A percentile compares a stretch with the other conserved stretches of the same genome.
phyloP scores from a whole-genome alignment of 2,797 vertebrate genomes.

The Gallinago stenura region DNA sequence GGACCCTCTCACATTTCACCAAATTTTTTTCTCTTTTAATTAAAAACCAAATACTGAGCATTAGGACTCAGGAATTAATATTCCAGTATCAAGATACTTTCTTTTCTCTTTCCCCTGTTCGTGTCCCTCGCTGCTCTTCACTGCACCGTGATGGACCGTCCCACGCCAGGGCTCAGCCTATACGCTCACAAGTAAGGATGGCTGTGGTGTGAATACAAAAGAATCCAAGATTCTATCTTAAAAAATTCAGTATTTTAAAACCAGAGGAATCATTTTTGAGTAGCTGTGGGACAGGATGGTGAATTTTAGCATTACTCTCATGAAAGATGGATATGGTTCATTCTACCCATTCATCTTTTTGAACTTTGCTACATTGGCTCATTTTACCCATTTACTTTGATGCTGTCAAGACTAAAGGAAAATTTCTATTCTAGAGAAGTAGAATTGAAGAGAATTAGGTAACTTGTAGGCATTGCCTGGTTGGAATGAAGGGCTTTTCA shows the following conservation, averaged over 20 bases:
- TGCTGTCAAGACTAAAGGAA: neutral
- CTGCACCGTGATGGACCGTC: rapidly evolving
- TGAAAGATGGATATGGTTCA: neutral
- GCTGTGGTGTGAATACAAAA: neutral
- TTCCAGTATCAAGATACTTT: neutral
- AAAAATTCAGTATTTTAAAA: neutral
- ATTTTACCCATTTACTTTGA: neutral
- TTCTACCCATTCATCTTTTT: neutral
- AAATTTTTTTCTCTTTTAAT: neutral
- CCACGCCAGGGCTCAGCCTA: neutral
- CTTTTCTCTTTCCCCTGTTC: neutral
- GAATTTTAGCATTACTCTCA: neutral
- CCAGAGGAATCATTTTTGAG: neutral
- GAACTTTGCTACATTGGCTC: neutral
- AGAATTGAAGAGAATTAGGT: slow-evolving; percentile 25
- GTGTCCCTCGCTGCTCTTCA: rapidly evolving
- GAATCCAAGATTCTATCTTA: neutral
- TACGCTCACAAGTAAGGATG: neutral
- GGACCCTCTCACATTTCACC: neutral
- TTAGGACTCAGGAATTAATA: neutral
- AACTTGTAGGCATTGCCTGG: neutral
- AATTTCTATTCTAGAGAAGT: neutral
- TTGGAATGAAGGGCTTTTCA: slow-evolving; percentile 45
- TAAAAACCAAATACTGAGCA: neutral
- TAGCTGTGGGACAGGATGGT: neutral